These are phyloP conservation scores for Lacanobia wlatinum DNA, from an alignment of 2,888 invertebrate genomes.

Conservation along the genomic window DNA sequence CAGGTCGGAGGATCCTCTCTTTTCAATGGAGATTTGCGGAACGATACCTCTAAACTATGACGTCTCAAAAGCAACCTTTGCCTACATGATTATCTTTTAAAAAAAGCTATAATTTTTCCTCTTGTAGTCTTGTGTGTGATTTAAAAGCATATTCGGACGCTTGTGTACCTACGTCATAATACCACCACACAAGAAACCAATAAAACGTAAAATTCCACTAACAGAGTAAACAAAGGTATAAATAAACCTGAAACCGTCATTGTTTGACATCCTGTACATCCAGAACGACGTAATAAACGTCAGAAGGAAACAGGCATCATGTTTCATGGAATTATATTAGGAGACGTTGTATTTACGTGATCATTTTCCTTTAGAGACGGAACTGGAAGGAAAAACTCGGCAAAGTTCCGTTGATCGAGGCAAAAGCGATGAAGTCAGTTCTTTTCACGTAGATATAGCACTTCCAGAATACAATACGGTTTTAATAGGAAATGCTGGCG, in stretches of 20 bases:
- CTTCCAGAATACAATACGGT: too few species aligned
- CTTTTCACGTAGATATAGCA: too few species aligned
- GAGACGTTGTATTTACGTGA: background rate
- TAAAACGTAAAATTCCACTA: constrained; percentile 21
- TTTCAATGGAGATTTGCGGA: too few species aligned
- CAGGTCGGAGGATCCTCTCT: too few species aligned
- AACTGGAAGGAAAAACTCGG: background rate
- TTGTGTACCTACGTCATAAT: background rate
- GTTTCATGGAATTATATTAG: constrained; percentile 38
- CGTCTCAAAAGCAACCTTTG: too few species aligned
- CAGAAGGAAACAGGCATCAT: background rate
- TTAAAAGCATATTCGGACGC: background rate
- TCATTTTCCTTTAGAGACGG: constrained; percentile 29
- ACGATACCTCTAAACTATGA: too few species aligned
- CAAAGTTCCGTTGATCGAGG: background rate
- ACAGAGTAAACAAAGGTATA: constrained; percentile 10
- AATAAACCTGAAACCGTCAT: constrained; percentile 11
- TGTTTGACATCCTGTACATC: constrained; percentile 26
- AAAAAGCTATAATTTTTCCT: too few species aligned
- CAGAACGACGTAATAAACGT: constrained; percentile 25
- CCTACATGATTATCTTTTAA: background rate
- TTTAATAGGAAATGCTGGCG: too few species aligned
- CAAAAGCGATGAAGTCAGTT: too few species aligned
- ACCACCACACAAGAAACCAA: background rate
- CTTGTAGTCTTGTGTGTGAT: too few species aligned